phyloP scores from a whole-genome alignment of 2,888 invertebrate genomes.

The Rambutsinella grinnellia region DNA sequence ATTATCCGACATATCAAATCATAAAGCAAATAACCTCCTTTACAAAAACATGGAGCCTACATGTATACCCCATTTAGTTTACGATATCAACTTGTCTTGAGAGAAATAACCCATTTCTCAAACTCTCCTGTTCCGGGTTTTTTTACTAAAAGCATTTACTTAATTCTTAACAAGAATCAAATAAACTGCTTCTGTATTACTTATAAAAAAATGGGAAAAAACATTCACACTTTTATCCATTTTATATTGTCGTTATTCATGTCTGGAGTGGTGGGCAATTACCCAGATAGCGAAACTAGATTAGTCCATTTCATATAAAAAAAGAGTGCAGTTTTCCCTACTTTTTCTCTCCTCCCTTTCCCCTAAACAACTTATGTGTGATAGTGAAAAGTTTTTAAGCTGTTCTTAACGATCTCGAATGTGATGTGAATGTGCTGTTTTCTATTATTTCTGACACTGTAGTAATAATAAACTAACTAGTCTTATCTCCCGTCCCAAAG shows the following conservation, averaged over 20 bases:
- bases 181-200: too few relatives aligned
- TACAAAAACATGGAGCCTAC: background rate
- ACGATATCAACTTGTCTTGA: background rate
- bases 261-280: slow-evolving; percentile 24
- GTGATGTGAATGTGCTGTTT: slow-evolving; percentile 26
- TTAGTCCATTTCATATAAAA: too few relatives aligned
- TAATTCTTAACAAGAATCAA: too few relatives aligned
- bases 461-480: slow-evolving; percentile 31
- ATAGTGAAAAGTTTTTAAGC: background rate
- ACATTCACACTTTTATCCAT: background rate
- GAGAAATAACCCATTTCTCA: background rate
- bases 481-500: slow-evolving; percentile 20
- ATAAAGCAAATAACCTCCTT: slow-evolving; percentile 36
- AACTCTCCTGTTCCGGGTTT: background rate
- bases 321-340: too few relatives aligned
- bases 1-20: slow-evolving; percentile 38
- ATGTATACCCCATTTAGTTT: background rate
- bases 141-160: background rate
- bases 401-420: slow-evolving; percentile 2
- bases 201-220: too few relatives aligned
- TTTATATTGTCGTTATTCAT: background rate
- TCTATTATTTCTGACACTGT: slow-evolving; percentile 27
- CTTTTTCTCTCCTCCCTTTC: background rate
- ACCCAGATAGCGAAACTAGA: slow-evolving; percentile 14
- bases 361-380: background rate